Conservation (phyloP, 2,888 invertebrate genomes). For the Lacanobia oleracea region DNA sequence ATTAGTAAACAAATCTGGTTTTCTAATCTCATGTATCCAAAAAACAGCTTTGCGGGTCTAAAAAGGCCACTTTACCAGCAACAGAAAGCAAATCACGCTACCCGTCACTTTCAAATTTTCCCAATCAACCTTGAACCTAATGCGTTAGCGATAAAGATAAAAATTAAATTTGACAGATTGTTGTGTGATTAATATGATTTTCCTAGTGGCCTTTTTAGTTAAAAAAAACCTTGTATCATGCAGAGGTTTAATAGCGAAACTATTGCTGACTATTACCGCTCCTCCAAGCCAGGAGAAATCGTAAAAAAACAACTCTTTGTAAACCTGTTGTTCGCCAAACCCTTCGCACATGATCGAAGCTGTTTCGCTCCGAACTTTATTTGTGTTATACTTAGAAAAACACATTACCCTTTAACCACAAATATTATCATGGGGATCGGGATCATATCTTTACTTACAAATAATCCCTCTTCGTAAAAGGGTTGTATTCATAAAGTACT, state of each 20-base stretch:
- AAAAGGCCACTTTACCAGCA: too few relatives aligned
- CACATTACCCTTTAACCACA: neutral
- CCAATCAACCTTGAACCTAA: too few relatives aligned
- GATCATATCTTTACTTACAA: conserved; percentile 5
- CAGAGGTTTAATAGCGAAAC: neutral
- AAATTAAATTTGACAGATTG: too few relatives aligned
- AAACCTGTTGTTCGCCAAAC: neutral
- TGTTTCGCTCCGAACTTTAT: neutral
- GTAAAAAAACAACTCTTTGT: neutral
- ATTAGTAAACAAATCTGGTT: neutral
- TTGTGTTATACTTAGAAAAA: conserved; percentile 12
- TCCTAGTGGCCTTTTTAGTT: too few relatives aligned
- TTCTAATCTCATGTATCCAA: neutral
- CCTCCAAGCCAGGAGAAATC: neutral
- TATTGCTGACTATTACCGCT: neutral
- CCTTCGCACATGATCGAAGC: neutral
- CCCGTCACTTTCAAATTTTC: too few relatives aligned
- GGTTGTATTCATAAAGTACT: neutral
- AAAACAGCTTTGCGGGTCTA: too few relatives aligned
- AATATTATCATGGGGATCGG: conserved; percentile 7
- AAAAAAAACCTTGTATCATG: neutral
- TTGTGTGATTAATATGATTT: too few relatives aligned
- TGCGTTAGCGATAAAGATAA: too few relatives aligned
- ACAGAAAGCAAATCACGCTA: too few relatives aligned
- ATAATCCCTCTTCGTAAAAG: neutral